Conservation (phyloP, 2,888 invertebrate genomes). For the Pollenia angustigena region DNA sequence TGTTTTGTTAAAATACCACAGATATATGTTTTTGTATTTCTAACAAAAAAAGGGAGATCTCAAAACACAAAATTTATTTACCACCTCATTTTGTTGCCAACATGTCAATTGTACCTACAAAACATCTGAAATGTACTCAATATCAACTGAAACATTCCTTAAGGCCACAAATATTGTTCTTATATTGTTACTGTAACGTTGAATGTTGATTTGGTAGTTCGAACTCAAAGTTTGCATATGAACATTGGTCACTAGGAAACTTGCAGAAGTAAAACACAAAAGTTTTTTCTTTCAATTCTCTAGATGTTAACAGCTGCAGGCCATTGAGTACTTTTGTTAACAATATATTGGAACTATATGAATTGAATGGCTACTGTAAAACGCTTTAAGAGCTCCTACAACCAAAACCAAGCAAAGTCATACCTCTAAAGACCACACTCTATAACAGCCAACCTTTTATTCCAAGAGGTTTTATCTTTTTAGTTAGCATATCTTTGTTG, state of each 20-base stretch:
- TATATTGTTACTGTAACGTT: constrained; percentile 38
- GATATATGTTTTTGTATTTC: too few species aligned
- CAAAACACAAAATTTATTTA: not conserved
- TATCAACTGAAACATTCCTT: constrained; percentile 66
- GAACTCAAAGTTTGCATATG: constrained; percentile 31
- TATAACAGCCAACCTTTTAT: constrained; percentile 15
- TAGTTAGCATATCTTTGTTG: constrained; percentile 53
- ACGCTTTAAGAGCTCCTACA: constrained; percentile 54
- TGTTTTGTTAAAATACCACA: too few species aligned
- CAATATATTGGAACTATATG: constrained; percentile 37
- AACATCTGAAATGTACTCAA: constrained; percentile 58
- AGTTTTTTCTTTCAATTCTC: constrained; percentile 20
- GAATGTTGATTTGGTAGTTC: constrained; percentile 19
- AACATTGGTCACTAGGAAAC: constrained; percentile 47
- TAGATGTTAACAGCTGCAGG: constrained; percentile 70
- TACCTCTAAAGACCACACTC: not conserved
- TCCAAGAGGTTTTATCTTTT: constrained; percentile 55
- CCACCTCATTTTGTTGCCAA: constrained; percentile 29
- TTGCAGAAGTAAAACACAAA: constrained; percentile 38
- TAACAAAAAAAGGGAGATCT: not conserved
- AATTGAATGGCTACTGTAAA: constrained; percentile 62
- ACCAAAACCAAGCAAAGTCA: constrained; percentile 24
- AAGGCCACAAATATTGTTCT: constrained; percentile 68
- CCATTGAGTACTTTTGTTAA: constrained; percentile 53
- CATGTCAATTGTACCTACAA: constrained; percentile 35